Evolutionary conservation across 1,140 invertebrate genomes (phyloP), one percentile per base, ranked within the genome.

Genomic region (Diabrotica undecimpunctata): DNA sequence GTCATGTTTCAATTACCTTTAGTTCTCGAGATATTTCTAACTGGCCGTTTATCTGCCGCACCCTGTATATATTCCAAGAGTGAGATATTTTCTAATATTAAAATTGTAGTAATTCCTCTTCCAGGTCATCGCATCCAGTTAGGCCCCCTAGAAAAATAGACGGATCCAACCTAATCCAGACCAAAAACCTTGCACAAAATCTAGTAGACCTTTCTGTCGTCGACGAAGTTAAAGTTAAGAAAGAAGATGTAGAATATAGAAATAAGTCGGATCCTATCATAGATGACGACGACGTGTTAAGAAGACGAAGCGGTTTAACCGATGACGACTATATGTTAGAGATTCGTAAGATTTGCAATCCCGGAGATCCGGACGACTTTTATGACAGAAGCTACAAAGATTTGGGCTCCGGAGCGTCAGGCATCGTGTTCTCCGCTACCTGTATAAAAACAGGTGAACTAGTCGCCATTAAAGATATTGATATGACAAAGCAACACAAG

Each of bases 381-480:
- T 97, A 96, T 80, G 86, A 90, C 38, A 84, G 84, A 72, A 81
- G 80, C 56, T 86, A 89, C 67, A 92, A 92, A 74, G 94, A 97
- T 79, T 87, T 97, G 65, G 96, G 96, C 11, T 92, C 90, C 50
- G 92, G 92, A 51, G 91, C 91, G 54, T 93, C 94, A 25, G 96
- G 96, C 54, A 94, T 90, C 51, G 96, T 98, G 5, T 97, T 92
- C 78, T 95, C 93, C 65, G 95, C 95, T 0, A 87, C 86, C 41
- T 93, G 97, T 79, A 84, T 87, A 51, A 85, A 87, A 39, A 89
- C 88, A 35, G 86, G 88, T 25, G 82, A 89, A 9, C 88, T 88
- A 80, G 95, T 98, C 7, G 96, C 96, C 6, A 93, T 98, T 61
- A 98, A 98, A 81, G 94, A 96, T 72, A 98, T 98, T 80, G 95